Evolutionary conservation across 1,140 invertebrate genomes (phyloP), one percentile per base, ranked within the genome.

Genomic region (Panagrolaimus sp.): DNA sequence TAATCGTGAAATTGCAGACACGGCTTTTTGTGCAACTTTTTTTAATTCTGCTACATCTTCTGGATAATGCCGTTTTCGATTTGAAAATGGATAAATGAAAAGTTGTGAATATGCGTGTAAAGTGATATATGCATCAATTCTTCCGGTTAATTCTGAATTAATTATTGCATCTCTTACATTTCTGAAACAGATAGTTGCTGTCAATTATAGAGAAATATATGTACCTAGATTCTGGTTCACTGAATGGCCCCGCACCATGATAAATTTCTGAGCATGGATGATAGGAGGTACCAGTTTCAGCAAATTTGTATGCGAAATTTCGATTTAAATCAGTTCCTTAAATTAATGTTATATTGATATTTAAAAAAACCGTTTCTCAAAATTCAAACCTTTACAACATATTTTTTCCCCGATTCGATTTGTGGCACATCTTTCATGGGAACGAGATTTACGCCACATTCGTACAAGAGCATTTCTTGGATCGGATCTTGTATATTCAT

Each of bases 241-340:
- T 82, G 69, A 82, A 82, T 23, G 81, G 65, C 8, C 63, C 68
- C 9, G 64, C 69, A 43, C 80, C 80, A 46, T 82, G 81, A 68
- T 80, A 82, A 45, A 82, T 83, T 68, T 82, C 80, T 0, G 77
- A 80, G 62, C 80, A 82, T 9, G 81, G 81, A 66, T 82, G 79
- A 66, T 82, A 78, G 53, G 78, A 81, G 2, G 80, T 72, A 20
- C 80, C 80, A 47, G 70, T 74, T 65, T 82, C 80, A 80, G 53
- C 66, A 63, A 74, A 75, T 63, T 63, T 31, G 61, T 69, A 78
- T 46, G 57, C 71, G 46, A 81, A 76, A 47, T 81, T 81, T 47
- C 79, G 43, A 57, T 81, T 81, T 13, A 81, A 64, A 69, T 83
- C 80, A 23, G 83, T 81, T 8, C 80, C 74, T 51, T 69, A 74